These are phyloP conservation scores for Drosophila pegasa DNA, from an alignment of 2,888 invertebrate genomes.

Conservation along the genomic window DNA sequence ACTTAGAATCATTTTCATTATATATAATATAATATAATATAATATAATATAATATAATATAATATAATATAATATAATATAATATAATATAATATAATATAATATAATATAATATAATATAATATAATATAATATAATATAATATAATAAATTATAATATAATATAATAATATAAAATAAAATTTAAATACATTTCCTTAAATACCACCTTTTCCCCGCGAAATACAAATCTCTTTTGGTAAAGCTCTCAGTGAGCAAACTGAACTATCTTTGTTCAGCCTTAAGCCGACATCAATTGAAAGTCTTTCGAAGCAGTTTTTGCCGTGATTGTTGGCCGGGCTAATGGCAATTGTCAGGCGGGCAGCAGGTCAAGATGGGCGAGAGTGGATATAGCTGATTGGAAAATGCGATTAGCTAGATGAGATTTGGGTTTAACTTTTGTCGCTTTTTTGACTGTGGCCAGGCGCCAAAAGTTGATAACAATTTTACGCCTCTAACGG, in stretches of 20 bases:
- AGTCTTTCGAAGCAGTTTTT: neutral
- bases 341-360: conserved; percentile 13
- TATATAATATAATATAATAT: no score
- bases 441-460: conserved; percentile 29
- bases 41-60: no score
- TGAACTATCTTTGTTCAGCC: neutral
- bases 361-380: neutral
- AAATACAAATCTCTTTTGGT: neutral
- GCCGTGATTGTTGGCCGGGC: neutral
- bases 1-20: neutral
- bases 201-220: neutral
- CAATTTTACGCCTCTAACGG: conserved; percentile 25
- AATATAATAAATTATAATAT: no score
- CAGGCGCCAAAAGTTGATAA: conserved; percentile 67
- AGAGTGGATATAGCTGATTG: conserved; percentile 53
- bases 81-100: no score
- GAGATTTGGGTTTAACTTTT: conserved; percentile 53
- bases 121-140: no score
- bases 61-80: no score
- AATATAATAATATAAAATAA: no score
- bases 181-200: neutral
- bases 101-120: no score
- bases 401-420: conserved; percentile 69
- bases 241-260: neutral
- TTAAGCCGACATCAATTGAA: neutral